Evolutionary conservation across 1,140 invertebrate species (phyloP).

Genomic region (Drosophila guanche): DNA sequence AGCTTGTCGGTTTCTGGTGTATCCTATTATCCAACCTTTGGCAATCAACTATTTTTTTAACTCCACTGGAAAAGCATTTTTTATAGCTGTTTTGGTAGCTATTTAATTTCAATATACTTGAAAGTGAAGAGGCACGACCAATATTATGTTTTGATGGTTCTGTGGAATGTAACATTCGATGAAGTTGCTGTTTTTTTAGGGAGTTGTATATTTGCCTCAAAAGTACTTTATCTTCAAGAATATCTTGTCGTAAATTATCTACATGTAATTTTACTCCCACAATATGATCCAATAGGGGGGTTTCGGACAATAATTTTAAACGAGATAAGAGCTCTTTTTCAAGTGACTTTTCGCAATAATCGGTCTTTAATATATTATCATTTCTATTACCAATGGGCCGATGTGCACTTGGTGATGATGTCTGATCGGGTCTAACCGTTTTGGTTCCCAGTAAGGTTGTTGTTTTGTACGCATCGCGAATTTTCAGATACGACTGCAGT

Average conservation of each 20-base stretch:
- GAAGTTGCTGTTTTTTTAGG: constrained; percentile 75
- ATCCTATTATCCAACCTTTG: background rate
- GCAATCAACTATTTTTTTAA: no score
- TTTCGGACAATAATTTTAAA: constrained; percentile 34
- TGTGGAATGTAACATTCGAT: constrained; percentile 73
- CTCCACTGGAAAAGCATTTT: background rate
- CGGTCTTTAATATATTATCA: background rate
- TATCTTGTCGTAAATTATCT: constrained; percentile 30
- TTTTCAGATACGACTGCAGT: constrained; percentile 66
- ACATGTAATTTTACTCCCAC: constrained; percentile 33
- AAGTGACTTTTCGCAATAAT: background rate
- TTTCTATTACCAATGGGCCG: constrained; percentile 32
- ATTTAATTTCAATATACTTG: constrained; percentile 42
- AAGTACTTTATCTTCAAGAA: constrained; percentile 68
- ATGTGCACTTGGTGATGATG: constrained; percentile 65
- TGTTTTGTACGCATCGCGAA: constrained; percentile 64
- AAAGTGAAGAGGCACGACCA: constrained; percentile 51
- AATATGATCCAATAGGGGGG: background rate
- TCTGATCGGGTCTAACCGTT: constrained; percentile 73
- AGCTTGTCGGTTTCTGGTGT: background rate
- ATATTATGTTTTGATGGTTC: constrained; percentile 39
- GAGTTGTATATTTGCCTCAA: constrained; percentile 70
- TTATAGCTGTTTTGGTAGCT: constrained; percentile 1
- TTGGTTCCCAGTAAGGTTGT: constrained; percentile 65
- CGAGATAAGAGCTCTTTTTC: constrained; percentile 36